Percentiles rank a stretch among this genome's conserved stretches.
Evolutionary conservation across 1,140 invertebrate species (phyloP).

Genomic region (Parasteatoda tepidariorum): DNA sequence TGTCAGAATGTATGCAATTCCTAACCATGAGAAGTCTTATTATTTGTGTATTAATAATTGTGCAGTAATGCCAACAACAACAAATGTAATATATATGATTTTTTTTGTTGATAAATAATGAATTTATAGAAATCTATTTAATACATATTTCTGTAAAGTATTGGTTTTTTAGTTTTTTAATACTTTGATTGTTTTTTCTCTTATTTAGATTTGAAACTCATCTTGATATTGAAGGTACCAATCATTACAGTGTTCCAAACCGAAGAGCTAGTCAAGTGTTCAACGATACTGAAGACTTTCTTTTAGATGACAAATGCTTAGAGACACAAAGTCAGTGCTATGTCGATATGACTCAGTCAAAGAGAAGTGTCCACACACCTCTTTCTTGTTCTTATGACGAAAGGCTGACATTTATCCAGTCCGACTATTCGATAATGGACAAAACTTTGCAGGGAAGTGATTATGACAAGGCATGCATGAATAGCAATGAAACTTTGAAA

Average conservation of each 20-base stretch:
- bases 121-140: too few relatives aligned
- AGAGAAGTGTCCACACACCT: slow-evolving; percentile 8
- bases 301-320: slow-evolving; percentile 12
- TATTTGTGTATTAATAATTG: too few relatives aligned
- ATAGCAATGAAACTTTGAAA: slow-evolving; percentile 9
- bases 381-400: slow-evolving; percentile 52
- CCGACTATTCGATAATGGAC: background rate
- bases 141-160: too few relatives aligned
- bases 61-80: too few relatives aligned
- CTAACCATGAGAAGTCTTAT: too few relatives aligned
- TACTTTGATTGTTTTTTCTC: too few relatives aligned
- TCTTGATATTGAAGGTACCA: slow-evolving; percentile 62
- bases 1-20: too few relatives aligned
- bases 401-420: slow-evolving; percentile 9
- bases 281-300: slow-evolving; percentile 65
- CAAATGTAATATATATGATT: too few relatives aligned
- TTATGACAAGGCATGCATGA: slow-evolving; percentile 15
- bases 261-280: slow-evolving; percentile 68
- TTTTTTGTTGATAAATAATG: too few relatives aligned
- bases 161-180: too few relatives aligned
- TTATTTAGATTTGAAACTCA: slow-evolving; percentile 53
- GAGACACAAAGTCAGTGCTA: slow-evolving; percentile 10
- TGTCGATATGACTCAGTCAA: background rate
- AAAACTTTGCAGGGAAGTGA: background rate
- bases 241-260: slow-evolving; percentile 68